Evolutionary conservation across 2,888 invertebrate genomes (phyloP), one percentile per base, ranked within the genome.

Genomic region (Aproaerema taeniolella): DNA sequence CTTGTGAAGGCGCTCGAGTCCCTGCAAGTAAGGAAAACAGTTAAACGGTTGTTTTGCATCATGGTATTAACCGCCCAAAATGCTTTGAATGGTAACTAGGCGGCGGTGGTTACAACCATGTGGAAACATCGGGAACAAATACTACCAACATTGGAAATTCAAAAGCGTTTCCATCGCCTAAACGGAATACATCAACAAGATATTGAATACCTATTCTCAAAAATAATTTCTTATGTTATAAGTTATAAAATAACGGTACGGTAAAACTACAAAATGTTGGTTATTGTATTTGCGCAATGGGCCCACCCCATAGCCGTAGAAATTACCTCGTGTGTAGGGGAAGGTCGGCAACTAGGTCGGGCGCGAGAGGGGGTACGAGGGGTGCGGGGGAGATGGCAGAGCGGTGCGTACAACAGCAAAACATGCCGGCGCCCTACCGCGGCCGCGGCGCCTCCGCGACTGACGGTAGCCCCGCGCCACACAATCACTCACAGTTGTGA

Each of bases 341-440:
- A 44, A 81, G 67, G 65, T 79, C 79, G 52, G 76, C 80, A 53
- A 81, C 83, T 60, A 82, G 73, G 71, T 82, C 82, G 58, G 71
- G 79, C 31, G 68, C 57, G 50, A 67, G 68, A 43, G 61, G 50
- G 31, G 54, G 50, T 32, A 50, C 47, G 31, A 41, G 47, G 47
- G 53, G 48, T 16, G 62, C 46, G 54, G 64, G 62, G 36, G 65
- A 52, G 49, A 64, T 55, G n/a, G n/a, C n/a, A 43, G 53, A 55
- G 47, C 58, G 62, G 30, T 52, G 59, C 49, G 60, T 61, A 53
- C 65, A 61, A 50, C 73, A 68, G 61, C 74, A 75, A 55, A 79
- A 74, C 52, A 65, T 55, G 26, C 38, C 50, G 79, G 57, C 76
- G 74, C 63, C 83, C 76, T 70, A 61, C 67, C 76, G 50, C 80